phyloP scores from a whole-genome alignment of 1,140 invertebrate species.

The Pseudomyrmex gracilis region DNA sequence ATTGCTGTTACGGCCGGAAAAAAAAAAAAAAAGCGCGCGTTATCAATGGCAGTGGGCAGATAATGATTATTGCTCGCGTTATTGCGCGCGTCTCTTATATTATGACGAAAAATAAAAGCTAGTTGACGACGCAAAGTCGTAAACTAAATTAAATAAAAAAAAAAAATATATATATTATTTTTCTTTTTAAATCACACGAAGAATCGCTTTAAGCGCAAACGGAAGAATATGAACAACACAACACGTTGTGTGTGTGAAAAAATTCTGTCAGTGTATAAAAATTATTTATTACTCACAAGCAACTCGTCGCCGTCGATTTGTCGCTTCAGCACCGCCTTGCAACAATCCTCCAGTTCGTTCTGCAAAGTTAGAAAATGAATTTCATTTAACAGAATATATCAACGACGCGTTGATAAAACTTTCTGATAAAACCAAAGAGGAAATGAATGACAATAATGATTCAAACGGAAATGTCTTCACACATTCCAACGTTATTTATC shows the following conservation, averaged over 20 bases:
- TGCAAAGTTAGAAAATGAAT: constrained; percentile 64
- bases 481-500: no score
- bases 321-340: constrained; percentile 77
- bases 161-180: background rate
- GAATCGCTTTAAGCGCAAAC: background rate
- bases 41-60: constrained; percentile 53
- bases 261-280: background rate
- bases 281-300: constrained; percentile 76
- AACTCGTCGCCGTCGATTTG: constrained; percentile 80
- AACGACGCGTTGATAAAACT: constrained; percentile 13
- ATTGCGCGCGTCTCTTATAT: background rate
- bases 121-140: background rate
- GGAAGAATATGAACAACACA: background rate
- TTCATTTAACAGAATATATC: constrained; percentile 39
- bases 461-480: no score
- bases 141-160: no score
- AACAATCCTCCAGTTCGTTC: constrained; percentile 81
- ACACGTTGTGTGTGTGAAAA: background rate
- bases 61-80: background rate
- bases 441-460: no score
- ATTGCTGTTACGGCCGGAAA: constrained; percentile 38
- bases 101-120: background rate
- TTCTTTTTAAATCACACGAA: background rate
- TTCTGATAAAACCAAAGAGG: no score
- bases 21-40: constrained; percentile 23